Base-by-base conservation (phyloP, 2,797 vertebrate genomes). In the Lycodopsis pacificus region DNA sequence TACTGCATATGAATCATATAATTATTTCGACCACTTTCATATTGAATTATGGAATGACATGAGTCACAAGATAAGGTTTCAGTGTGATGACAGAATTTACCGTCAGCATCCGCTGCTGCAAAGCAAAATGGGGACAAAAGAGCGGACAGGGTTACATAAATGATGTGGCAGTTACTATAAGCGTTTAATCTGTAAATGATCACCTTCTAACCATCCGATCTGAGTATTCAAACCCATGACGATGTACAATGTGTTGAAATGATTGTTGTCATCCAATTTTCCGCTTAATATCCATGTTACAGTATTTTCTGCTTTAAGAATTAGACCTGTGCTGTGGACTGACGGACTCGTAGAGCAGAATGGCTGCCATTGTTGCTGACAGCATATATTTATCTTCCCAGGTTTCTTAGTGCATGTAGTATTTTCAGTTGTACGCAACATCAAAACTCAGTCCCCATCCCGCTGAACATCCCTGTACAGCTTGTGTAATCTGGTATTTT, bases 21-120 rank as follows among this genome's bases (percentile, higher is more conserved):
- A 25, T 25, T 38, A n/a, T 32, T 3, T 19, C 9, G 10, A 34
- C 13, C 13, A 3, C 5, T 34, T 58, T 67, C 14, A 51, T 5
- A 66, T 25, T 14, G 27, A 53, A 51, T 48, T 2, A 22, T 44
- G 40, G 10, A 42, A 13, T 73, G 5, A 56, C 36, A 71, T 57
- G 53, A 78, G 58, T 58, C 63, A 34, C 40, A n/a, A 6, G 27
- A 73, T 76, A 20, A 12, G 42, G 14, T 83, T 73, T 77, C 25
- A 46, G 56, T 27, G 7, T 14, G 68, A 44, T 40, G 59, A 56
- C 63, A 65, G 40, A 44, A 70, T 61, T 48, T 44, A 34, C 9
- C 4, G 34, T 65, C 40, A 63, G 56, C 53, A 38, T 76, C 51
- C 36, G 51, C 27, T 63, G 34, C 46, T 63, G 20, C 30, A 3